Evolutionary conservation across 2,113 vertebrate species (phyloP), one percentile per base, ranked within the genome.

Genomic region (Narcine bancroftii): DNA sequence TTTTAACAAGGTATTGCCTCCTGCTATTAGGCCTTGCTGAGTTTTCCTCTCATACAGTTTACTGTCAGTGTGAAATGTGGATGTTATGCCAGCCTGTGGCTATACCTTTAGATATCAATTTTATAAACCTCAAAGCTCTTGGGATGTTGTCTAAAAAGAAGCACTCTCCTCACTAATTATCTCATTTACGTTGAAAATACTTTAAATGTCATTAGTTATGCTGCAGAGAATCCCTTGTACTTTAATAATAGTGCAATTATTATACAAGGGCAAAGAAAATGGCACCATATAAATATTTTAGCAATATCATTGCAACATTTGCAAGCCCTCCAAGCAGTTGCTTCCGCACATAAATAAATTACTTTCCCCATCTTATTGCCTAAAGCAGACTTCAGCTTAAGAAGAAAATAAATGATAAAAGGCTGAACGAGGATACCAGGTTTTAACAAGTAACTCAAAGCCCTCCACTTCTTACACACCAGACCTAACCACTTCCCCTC

Each of bases 311-410:
- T 29, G 26, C 63, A 0, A 45, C 65, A 42, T 91, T 69, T 91
- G 89, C 39, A 29, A 45, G 65, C 19, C 89, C 65, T 91, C 4
- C 42, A 71, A 39, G 63, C 89, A 91, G 42, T 91, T 91, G 42
- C 85, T 89, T 87, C 39, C 65, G 60, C 53, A 91, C 39, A 71
- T 91, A 69, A 91, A 91, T 91, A 91, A 91, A 91, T 91, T 47
- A 91, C 71, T 91, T 69, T 91, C 47, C 24, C 63, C 33, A 26
- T 91, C 63, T 39, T 69, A 13, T 91, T 69, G 89, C 89, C 89
- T 69, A 26, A 71, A 91, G 89, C 89, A 91, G 89, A 24, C 89
- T 42, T 69, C 69, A 91, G 89, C 42, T 91, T 69, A 65, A 47
- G 65, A 91, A 71, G 13, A 91, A 45, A 65, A 69, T 47, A 66